These are phyloP conservation scores for Platycnemis pennipes DNA, from an alignment of 2,888 invertebrate genomes.

Conservation along the genomic window DNA sequence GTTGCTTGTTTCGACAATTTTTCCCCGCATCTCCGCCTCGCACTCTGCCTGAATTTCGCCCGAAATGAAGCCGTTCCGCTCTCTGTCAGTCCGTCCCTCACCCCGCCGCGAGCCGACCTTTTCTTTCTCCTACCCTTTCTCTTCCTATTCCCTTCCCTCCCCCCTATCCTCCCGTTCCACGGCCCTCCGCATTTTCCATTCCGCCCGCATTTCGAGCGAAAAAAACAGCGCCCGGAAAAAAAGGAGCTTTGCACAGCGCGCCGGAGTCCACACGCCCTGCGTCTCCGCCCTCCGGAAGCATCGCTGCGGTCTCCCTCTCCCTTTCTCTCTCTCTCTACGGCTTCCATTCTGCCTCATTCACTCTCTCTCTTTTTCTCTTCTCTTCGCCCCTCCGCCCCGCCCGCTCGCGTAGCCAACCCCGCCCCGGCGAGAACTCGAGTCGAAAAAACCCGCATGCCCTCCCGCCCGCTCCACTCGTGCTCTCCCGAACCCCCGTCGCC, in stretches of 20 bases:
- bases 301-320: not conserved
- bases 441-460: slow-evolving; percentile 1
- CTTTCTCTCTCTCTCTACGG: not conserved
- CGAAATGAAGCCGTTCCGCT: not conserved
- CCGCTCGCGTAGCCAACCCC: not conserved
- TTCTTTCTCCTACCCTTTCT: not conserved
- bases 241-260: slow-evolving; percentile 13
- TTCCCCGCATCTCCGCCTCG: not conserved
- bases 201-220: slow-evolving; percentile 12
- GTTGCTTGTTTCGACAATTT: no score
- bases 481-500: not conserved
- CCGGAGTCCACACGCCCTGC: not conserved
- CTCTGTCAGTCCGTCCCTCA: not conserved
- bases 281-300: slow-evolving; percentile 7
- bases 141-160: not conserved
- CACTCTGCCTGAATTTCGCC: not conserved
- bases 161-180: not conserved
- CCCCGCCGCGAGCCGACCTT: not conserved
- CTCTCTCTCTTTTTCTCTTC: not conserved
- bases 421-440: not conserved
- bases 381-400: not conserved
- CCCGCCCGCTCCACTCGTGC: not conserved
- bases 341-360: slow-evolving; percentile 12
- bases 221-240: slow-evolving; percentile 23
- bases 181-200: slow-evolving; percentile 13